Conservation (phyloP, 2,888 invertebrate species). For the Noctua fimbriata region DNA sequence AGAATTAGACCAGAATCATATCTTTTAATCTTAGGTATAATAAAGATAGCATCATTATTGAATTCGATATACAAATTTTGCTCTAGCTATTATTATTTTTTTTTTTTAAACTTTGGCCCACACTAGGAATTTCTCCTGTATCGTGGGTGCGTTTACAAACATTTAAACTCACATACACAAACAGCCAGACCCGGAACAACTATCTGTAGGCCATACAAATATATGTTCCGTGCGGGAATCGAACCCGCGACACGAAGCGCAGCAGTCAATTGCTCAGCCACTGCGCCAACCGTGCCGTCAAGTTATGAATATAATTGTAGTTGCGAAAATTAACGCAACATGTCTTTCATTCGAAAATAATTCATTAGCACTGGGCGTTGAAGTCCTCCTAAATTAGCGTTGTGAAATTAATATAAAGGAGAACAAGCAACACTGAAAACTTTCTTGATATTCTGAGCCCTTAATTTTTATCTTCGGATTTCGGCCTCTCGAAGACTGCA, state of each 20-base stretch:
- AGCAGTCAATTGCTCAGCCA: no score
- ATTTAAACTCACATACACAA: no score
- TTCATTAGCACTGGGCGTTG: conserved; percentile 12
- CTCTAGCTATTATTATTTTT: no score
- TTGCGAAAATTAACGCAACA: background rate
- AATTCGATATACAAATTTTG: conserved; percentile 9
- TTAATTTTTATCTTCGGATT: background rate
- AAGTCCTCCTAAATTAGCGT: background rate
- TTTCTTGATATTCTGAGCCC: conserved; percentile 7
- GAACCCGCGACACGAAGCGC: no score
- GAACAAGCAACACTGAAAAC: conserved; percentile 1
- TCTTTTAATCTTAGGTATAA: conserved; percentile 13
- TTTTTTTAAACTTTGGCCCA: no score
- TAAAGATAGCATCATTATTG: conserved; percentile 30
- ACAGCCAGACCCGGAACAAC: no score
- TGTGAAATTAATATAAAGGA: conserved; percentile 28
- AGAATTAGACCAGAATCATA: conserved; percentile 11
- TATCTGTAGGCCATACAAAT: no score
- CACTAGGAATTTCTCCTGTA: no score
- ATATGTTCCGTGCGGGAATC: no score
- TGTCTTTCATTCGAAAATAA: conserved; percentile 13
- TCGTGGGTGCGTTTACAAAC: no score
- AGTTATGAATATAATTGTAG: background rate
- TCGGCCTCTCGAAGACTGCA: background rate
- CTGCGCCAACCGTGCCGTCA: no score